Evolutionary conservation across 2,113 vertebrate species (phyloP).

Genomic region (Furnarius figulus): DNA sequence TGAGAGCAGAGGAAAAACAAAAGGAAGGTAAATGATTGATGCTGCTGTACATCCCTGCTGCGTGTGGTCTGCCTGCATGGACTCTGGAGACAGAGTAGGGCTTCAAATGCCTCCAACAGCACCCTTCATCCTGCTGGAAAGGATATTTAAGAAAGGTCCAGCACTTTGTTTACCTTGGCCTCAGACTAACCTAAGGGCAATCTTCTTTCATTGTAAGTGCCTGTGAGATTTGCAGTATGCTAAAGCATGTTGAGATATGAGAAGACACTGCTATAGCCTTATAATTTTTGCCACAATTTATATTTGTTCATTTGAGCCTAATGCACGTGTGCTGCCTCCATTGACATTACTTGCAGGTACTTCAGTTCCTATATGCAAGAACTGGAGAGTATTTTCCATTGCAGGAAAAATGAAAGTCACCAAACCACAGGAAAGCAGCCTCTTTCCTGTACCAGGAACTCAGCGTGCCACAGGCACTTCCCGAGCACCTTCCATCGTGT

Average conservation of each 20-base stretch:
- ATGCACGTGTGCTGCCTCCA: not conserved
- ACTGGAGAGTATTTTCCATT: not conserved
- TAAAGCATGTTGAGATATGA: not conserved
- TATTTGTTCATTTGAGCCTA: not conserved
- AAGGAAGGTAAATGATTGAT: not conserved
- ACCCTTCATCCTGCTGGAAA: not conserved
- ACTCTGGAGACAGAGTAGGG: not conserved
- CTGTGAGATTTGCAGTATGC: not conserved
- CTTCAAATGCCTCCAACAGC: not conserved
- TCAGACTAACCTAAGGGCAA: not conserved
- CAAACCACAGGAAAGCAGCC: not conserved
- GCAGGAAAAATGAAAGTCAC: not conserved
- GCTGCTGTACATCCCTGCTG: not conserved
- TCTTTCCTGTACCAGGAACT: not conserved
- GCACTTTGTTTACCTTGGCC: fast-evolving
- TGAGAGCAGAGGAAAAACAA: fast-evolving
- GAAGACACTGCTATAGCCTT: not conserved
- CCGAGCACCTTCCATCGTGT: fast-evolving
- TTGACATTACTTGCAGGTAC: not conserved
- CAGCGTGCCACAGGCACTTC: not conserved
- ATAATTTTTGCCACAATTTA: not conserved
- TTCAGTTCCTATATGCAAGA: fast-evolving
- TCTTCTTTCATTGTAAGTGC: not conserved
- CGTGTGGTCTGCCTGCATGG: fast-evolving
- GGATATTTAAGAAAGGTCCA: too few relatives aligned